Evolutionary conservation across 2,113 vertebrate genomes (phyloP), one percentile per base, ranked within the genome.

Genomic region (Ivindomyrus marchei): DNA sequence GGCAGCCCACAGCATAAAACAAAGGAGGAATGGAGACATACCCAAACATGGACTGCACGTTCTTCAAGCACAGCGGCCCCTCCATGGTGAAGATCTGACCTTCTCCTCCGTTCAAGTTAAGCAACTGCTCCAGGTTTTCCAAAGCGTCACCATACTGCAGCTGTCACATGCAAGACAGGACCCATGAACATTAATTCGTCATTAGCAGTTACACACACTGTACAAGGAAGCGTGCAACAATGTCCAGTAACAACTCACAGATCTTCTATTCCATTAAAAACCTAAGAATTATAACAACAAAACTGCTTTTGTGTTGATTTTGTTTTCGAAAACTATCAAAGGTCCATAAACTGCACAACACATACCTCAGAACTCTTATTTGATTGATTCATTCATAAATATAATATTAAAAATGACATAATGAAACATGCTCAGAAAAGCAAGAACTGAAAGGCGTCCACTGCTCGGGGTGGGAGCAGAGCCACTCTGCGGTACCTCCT

Each of bases 41-140:
- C 98, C 98, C 98, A 94, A 99, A 99, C 98, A 99, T 99, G 2
- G 97, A 96, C 93, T 99, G 98, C 0, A 99, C 98, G 46, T 97
- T 99, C 95, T 99, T 99, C 94, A 99, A 95, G 94, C 98, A 99
- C 89, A 99, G 95, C 0, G 97, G 97, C 5, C 98, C 98, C 91
- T 99, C 98, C 77, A 98, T 96, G 42, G 98, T 98, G 92, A 99
- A 99, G 92, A 99, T 98, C 80, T 99, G 98, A 70, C 98, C 98
- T 24, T 99, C 98, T 8, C 98, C 98, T 11, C 97, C 98, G 91
- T 98, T 99, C 89, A 99, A 93, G 90, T 95, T 95, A 92, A 99
- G 97, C 24, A 99, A 96, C 42, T 97, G 94, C 92, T 99, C 98
- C 92, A 99, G 94, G 93, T 97, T 98, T 89, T 99, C 98, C 93